Evolutionary conservation across 2,113 vertebrate species (phyloP).

Genomic region (Pelobates fuscus): DNA sequence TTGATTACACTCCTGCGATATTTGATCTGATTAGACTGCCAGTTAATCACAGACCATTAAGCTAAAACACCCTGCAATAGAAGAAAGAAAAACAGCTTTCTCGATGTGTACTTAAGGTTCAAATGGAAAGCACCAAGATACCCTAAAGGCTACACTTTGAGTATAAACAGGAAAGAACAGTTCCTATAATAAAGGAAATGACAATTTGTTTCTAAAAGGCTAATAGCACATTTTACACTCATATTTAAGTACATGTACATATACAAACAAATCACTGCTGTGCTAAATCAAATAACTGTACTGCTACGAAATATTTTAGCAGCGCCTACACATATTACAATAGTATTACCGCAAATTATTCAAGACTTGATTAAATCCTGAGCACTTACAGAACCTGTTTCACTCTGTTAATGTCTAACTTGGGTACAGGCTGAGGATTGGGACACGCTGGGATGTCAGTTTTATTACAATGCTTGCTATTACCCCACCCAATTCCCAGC

Average conservation of each 20-base stretch:
- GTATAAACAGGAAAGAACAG: neutral
- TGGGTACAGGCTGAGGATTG: neutral
- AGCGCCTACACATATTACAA: no score
- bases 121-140: constrained; percentile 26
- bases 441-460: neutral
- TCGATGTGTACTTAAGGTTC: neutral
- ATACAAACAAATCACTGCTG: neutral
- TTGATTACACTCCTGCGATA: neutral
- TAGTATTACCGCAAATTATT: no score
- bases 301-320: no score
- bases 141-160: neutral
- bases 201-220: no score
- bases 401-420: no score
- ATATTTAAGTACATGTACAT: neutral
- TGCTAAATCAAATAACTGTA: neutral
- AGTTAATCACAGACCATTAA: neutral
- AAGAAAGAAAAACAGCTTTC: neutral
- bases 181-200: no score
- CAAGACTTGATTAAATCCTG: no score
- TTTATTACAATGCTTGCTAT: neutral
- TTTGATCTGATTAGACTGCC: neutral
- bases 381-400: no score
- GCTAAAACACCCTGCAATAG: neutral
- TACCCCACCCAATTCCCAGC: neutral
- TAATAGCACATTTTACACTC: no score